phyloP scores from a whole-genome alignment of 2,113 vertebrate genomes.

The Irena cyanogastra region DNA sequence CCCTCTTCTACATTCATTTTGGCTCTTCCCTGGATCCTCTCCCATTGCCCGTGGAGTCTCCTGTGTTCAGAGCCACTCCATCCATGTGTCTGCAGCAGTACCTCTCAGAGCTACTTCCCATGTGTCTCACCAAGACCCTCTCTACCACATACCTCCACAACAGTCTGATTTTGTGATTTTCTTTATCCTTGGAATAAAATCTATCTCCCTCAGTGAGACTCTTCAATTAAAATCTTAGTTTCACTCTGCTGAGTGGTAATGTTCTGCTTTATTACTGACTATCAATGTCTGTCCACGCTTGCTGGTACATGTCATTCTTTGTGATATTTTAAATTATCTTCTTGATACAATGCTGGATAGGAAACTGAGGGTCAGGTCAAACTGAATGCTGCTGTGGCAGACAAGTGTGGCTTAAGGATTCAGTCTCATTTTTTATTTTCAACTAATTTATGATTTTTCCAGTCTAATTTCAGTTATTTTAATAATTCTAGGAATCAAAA shows the following conservation, averaged over 20 bases:
- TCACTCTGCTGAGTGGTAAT: neutral
- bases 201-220: neutral
- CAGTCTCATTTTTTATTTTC: neutral
- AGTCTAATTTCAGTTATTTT: neutral
- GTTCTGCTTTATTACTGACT: neutral
- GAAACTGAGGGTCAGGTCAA: neutral
- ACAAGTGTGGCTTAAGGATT: neutral
- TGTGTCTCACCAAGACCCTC: neutral
- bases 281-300: neutral
- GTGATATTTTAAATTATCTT: neutral
- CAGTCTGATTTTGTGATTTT: neutral
- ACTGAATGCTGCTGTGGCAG: neutral
- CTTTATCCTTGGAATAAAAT: neutral
- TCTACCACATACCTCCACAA: fast-evolving
- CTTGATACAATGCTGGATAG: neutral
- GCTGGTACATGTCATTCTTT: neutral
- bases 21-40: neutral
- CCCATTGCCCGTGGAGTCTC: fast-evolving
- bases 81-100: fast-evolving
- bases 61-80: neutral
- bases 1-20: neutral
- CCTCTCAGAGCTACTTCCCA: neutral
- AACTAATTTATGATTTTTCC: neutral
- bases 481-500: neutral
- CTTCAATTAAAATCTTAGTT: neutral